A percentile compares a stretch with the other conserved stretches of the same genome.
Conservation (phyloP, 2,888 invertebrate species). For the Machimus rusticus region DNA sequence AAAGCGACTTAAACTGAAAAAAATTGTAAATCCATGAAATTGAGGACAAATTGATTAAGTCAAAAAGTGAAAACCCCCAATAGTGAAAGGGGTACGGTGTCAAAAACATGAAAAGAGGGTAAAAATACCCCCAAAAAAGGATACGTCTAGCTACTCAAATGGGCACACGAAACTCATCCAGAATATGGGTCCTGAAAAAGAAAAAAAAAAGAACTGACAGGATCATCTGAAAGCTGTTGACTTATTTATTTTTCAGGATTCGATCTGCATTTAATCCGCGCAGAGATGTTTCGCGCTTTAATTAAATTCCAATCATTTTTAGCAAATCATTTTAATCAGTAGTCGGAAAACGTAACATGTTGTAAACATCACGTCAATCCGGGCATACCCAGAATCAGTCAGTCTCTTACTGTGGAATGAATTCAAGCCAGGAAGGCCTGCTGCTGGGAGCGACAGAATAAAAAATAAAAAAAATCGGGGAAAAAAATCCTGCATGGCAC, state of each 20-base stretch:
- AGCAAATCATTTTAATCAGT: conserved; percentile 26
- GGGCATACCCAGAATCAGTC: neutral
- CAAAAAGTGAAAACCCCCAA: too few relatives aligned
- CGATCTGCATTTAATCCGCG: neutral
- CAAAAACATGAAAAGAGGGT: too few relatives aligned
- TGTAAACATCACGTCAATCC: conserved; percentile 15
- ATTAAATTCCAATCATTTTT: conserved; percentile 40
- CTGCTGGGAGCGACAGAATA: neutral
- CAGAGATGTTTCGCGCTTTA: conserved; percentile 6
- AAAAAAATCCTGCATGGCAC: neutral
- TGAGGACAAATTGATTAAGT: too few relatives aligned
- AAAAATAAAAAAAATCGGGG: neutral
- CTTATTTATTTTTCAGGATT: neutral
- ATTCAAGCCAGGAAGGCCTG: neutral
- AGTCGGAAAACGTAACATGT: neutral
- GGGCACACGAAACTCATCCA: neutral
- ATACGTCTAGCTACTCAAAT: too few relatives aligned
- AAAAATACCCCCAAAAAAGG: too few relatives aligned
- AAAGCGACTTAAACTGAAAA: too few relatives aligned
- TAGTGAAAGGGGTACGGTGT: too few relatives aligned
- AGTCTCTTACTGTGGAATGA: neutral
- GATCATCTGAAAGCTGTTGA: neutral
- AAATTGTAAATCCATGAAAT: too few relatives aligned
- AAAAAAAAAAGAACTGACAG: neutral
- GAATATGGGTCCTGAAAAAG: neutral